A percentile compares a stretch with the other conserved stretches of the same genome.
These are phyloP conservation scores for Microcaecilia unicolor DNA, from an alignment of 2,797 vertebrate species.

Conservation along the genomic window DNA sequence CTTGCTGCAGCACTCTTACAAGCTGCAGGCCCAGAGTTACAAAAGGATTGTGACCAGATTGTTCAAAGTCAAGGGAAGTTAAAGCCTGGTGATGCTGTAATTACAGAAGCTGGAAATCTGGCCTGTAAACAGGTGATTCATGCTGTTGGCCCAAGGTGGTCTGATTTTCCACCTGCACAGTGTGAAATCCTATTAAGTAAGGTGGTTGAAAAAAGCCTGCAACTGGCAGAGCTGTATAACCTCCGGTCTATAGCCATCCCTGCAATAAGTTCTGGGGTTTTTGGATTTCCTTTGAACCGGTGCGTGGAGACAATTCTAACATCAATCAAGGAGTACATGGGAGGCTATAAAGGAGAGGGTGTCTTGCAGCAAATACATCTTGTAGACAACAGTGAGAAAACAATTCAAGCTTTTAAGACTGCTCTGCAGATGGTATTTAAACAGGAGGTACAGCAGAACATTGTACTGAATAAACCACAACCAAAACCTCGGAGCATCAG, in stretches of 20 bases:
- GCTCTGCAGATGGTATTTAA: slow-evolving; percentile 40
- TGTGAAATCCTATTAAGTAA: slow-evolving; percentile 26
- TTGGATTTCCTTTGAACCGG: slow-evolving; percentile 61
- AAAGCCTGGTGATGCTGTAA: slow-evolving; percentile 26
- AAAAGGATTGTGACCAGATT: slow-evolving; percentile 46
- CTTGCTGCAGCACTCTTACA: slow-evolving; percentile 50
- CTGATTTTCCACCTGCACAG: accelerated
- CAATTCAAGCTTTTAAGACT: slow-evolving; percentile 28
- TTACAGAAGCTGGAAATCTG: slow-evolving; percentile 48
- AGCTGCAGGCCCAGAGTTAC: slow-evolving; percentile 66
- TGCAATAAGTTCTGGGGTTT: slow-evolving; percentile 67
- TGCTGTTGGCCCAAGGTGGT: slow-evolving; percentile 69
- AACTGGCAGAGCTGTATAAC: slow-evolving; percentile 27
- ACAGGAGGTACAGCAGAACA: accelerated
- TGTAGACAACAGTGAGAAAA: slow-evolving; percentile 42
- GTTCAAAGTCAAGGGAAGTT: slow-evolving; percentile 25
- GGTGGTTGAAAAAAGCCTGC: slow-evolving; percentile 49
- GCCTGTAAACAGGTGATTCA: slow-evolving; percentile 71
- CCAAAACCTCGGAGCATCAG: too few relatives aligned
- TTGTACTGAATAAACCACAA: too few relatives aligned
- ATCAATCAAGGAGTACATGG: slow-evolving; percentile 51
- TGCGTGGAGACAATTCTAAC: slow-evolving; percentile 56
- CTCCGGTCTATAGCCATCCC: slow-evolving; percentile 67
- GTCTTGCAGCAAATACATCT: slow-evolving; percentile 48
- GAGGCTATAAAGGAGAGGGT: neutral